These are phyloP conservation scores for Montipora capricornis DNA, from an alignment of 64 coral and sea anemone genomes.

Conservation along the genomic window DNA sequence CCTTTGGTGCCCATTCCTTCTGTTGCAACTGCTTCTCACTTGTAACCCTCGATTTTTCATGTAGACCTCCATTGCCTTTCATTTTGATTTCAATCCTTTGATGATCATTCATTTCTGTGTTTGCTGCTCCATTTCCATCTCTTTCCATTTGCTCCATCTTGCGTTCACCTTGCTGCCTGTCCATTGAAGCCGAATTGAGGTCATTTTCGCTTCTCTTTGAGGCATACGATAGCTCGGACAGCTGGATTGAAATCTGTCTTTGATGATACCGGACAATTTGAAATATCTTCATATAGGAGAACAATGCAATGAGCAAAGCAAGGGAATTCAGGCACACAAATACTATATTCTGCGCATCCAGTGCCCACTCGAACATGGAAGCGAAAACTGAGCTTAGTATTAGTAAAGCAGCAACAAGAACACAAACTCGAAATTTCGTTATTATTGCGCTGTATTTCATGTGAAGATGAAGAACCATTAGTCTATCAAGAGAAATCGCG, in stretches of 20 bases:
- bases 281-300: slow-evolving; percentile 29
- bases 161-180: background rate
- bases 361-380: slow-evolving; percentile 37
- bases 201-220: background rate
- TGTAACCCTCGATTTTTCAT: background rate
- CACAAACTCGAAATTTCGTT: background rate
- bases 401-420: background rate
- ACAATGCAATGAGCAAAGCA: background rate
- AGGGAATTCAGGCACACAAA: slow-evolving; percentile 6
- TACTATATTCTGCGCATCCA: slow-evolving; percentile 30
- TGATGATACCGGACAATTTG: slow-evolving; percentile 40
- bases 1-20: background rate
- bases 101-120: background rate
- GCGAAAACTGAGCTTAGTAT: background rate
- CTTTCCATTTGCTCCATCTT: background rate
- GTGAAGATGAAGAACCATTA: slow-evolving; percentile 26
- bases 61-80: background rate
- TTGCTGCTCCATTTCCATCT: background rate
- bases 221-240: background rate
- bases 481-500: slow-evolving; percentile 34
- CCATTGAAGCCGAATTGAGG: background rate
- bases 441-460: slow-evolving; percentile 25
- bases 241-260: slow-evolving; percentile 18
- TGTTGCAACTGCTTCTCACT: background rate
- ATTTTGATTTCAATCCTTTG: background rate